These are phyloP conservation scores for Pipistrellus kuhlii DNA, from an alignment of 2,797 vertebrate genomes.

Conservation along the genomic window DNA sequence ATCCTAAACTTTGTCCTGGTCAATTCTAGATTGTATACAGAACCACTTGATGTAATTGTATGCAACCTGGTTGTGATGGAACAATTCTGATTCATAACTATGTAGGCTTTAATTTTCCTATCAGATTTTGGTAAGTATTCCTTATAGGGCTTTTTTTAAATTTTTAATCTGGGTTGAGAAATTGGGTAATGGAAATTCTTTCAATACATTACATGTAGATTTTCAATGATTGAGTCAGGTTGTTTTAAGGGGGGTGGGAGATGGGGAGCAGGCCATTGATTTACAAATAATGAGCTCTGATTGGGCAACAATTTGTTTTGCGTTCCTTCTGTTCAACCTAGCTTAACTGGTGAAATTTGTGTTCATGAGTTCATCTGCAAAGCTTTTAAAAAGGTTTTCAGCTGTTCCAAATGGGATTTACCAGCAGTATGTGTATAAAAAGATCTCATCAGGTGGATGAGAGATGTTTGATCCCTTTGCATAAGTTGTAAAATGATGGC, in stretches of 20 bases:
- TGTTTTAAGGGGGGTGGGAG: neutral
- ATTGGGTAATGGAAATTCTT: constrained; percentile 1
- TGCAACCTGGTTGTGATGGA: constrained; percentile 51
- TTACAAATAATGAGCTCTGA: constrained; percentile 60
- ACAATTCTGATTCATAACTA: constrained; percentile 64
- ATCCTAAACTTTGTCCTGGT: constrained; percentile 53
- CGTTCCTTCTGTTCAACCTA: constrained; percentile 52
- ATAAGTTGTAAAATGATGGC: constrained; percentile 64
- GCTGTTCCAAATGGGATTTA: constrained; percentile 55
- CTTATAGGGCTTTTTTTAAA: neutral
- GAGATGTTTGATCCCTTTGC: constrained; percentile 59
- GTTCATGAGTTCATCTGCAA: constrained; percentile 70
- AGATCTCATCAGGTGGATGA: constrained; percentile 62
- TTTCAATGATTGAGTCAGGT: constrained; percentile 56
- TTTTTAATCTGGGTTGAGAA: constrained; percentile 7
- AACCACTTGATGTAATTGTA: constrained; percentile 19
- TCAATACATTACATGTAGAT: neutral
- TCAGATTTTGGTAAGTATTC: constrained; percentile 69
- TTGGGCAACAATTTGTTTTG: neutral
- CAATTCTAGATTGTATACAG: constrained; percentile 62
- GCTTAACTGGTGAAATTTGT: constrained; percentile 31
- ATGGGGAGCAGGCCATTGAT: neutral
- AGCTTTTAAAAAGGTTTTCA: constrained; percentile 71
- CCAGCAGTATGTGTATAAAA: constrained; percentile 55
- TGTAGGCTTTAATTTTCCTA: constrained; percentile 71